Evolutionary conservation across 92 coral and sea anemone species (phyloP).

Genomic region (Blastomussa wellsi): DNA sequence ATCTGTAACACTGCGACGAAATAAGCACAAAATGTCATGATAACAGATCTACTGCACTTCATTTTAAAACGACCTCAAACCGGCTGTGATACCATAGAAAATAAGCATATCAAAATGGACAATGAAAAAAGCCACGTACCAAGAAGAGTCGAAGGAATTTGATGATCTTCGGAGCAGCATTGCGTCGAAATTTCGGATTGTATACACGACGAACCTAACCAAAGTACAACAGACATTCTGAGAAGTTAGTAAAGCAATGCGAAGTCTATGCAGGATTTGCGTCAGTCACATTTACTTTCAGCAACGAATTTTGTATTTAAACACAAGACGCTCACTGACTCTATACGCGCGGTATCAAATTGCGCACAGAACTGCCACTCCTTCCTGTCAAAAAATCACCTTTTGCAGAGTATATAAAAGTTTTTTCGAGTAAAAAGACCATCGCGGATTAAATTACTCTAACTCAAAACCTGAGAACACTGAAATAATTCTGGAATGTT

Average conservation of each 20-base stretch:
- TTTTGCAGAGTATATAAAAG: too few relatives aligned
- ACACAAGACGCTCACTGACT: neutral
- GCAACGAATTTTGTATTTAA: neutral
- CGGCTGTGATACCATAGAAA: neutral
- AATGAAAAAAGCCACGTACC: constrained; percentile 59
- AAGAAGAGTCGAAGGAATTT: constrained; percentile 74
- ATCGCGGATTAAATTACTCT: too few relatives aligned
- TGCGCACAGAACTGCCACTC: too few relatives aligned
- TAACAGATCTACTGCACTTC: neutral
- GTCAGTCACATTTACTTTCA: neutral
- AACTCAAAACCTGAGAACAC: too few relatives aligned
- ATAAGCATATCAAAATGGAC: too few relatives aligned
- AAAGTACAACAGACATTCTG: neutral
- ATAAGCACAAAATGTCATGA: neutral
- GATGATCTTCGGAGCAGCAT: constrained; percentile 94
- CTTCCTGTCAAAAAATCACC: neutral
- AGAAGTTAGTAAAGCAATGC: neutral
- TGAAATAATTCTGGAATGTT: too few relatives aligned
- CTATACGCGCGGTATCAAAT: too few relatives aligned
- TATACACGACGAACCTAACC: constrained; percentile 76
- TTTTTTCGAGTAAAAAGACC: too few relatives aligned
- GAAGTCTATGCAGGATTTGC: neutral
- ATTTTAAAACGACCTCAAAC: neutral
- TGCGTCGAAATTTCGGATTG: constrained; percentile 78
- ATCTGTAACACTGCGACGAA: constrained; percentile 67